These are phyloP conservation scores for Pygoscelis antarcticus DNA, from an alignment of 2,113 vertebrate species.

Conservation along the genomic window DNA sequence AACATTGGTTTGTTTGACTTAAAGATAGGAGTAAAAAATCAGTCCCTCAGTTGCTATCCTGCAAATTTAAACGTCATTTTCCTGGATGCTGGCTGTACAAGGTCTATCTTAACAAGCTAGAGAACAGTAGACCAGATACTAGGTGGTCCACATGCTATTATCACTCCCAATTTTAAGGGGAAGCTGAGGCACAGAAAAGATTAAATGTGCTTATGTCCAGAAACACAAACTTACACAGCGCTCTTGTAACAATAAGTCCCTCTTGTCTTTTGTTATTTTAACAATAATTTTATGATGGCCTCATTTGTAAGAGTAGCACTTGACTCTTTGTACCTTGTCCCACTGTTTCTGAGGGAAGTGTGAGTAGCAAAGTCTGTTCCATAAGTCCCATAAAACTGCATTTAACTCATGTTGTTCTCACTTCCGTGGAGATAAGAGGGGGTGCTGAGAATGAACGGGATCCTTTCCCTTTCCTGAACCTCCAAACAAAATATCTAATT, in stretches of 20 bases:
- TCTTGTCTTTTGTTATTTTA: neutral
- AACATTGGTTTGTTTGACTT: neutral
- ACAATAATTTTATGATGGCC: neutral
- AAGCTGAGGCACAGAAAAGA: neutral
- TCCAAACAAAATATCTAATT: neutral
- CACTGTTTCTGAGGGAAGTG: neutral
- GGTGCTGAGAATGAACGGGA: neutral
- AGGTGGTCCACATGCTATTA: neutral
- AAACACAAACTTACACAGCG: neutral
- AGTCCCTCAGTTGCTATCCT: neutral
- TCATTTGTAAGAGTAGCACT: neutral
- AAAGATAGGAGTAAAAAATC: neutral
- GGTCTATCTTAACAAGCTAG: neutral
- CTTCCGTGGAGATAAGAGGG: neutral
- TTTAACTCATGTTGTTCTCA: neutral
- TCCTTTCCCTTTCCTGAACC: neutral
- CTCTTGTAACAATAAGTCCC: neutral
- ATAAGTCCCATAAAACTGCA: neutral
- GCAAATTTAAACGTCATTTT: neutral
- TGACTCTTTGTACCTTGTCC: neutral
- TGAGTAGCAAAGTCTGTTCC: neutral
- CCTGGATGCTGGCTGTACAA: neutral
- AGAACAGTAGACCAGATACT: neutral
- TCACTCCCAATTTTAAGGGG: neutral
- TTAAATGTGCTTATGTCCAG: neutral